Evolutionary conservation across 1,140 invertebrate species (phyloP).

Genomic region (Globodera rostochiensis): DNA sequence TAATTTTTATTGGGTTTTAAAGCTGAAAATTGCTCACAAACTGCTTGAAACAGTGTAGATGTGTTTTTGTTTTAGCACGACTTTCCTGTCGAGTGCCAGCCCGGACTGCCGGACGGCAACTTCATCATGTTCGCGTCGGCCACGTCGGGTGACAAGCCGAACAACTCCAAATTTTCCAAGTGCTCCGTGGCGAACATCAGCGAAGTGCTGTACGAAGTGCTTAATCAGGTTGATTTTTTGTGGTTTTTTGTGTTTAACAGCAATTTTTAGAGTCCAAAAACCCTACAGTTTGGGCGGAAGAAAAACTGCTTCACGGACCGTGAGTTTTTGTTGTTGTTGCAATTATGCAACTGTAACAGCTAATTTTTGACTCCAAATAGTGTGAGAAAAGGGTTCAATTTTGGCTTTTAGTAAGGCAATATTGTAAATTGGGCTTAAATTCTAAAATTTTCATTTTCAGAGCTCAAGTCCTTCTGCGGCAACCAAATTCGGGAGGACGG

Average conservation of each 20-base stretch:
- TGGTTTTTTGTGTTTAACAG: background rate
- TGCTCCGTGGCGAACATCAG: conserved; percentile 94
- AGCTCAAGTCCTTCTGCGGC: conserved; percentile 90
- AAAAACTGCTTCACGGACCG: conserved; percentile 83
- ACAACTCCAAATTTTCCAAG: conserved; percentile 89
- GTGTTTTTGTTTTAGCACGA: conserved; percentile 78
- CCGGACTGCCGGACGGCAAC: conserved; percentile 88
- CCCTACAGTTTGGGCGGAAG: conserved; percentile 75
- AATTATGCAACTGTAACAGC: too few species aligned
- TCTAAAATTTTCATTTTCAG: conserved; percentile 66
- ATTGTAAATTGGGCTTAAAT: conserved; percentile 1
- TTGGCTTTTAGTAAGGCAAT: background rate
- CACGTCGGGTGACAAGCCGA: conserved; percentile 86
- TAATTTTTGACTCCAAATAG: too few species aligned
- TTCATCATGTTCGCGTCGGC: conserved; percentile 97
- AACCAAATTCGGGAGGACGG: conserved; percentile 94
- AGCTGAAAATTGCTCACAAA: too few species aligned
- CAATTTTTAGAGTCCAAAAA: conserved; percentile 7
- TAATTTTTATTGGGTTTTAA: conserved; percentile 19
- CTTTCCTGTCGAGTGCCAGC: conserved; percentile 85
- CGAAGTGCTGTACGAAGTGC: conserved; percentile 78
- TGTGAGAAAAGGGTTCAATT: too few species aligned
- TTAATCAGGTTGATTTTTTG: conserved; percentile 4
- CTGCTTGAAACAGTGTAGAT: too few species aligned
- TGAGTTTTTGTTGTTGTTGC: background rate